Conservation (phyloP, 2,888 invertebrate species). For the Eustalomyia histrio region DNA sequence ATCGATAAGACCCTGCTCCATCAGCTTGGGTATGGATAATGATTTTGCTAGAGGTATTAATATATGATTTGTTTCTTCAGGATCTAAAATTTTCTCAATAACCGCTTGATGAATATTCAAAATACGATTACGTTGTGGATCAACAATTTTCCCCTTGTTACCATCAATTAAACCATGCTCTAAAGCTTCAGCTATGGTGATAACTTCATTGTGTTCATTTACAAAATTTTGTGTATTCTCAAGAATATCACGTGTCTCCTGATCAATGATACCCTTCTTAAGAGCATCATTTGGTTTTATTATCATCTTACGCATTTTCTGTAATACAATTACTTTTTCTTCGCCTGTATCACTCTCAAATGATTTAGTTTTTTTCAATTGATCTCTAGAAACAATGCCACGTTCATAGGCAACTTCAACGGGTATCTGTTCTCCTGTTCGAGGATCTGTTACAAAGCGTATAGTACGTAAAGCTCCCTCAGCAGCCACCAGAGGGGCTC, state of each 20-base stretch:
- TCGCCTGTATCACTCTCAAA: slow-evolving; percentile 81
- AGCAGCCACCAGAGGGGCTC: slow-evolving; percentile 87
- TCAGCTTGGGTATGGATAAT: slow-evolving; percentile 90
- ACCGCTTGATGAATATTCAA: slow-evolving; percentile 92
- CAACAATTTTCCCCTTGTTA: slow-evolving; percentile 87
- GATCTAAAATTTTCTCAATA: slow-evolving; percentile 89
- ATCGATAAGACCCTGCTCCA: slow-evolving; percentile 92
- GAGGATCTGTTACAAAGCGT: slow-evolving; percentile 87
- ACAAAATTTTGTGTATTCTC: slow-evolving; percentile 83
- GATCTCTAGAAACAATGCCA: slow-evolving; percentile 83
- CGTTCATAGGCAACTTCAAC: slow-evolving; percentile 89
- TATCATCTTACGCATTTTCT: slow-evolving; percentile 88
- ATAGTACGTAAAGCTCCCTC: slow-evolving; percentile 85
- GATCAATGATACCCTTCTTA: slow-evolving; percentile 88
- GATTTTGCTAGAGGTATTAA: slow-evolving; percentile 90
- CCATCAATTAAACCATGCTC: slow-evolving; percentile 86
- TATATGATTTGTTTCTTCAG: slow-evolving; percentile 86
- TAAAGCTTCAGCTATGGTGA: slow-evolving; percentile 89
- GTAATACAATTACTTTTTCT: slow-evolving; percentile 86
- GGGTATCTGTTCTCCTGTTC: slow-evolving; percentile 88
- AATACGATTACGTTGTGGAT: slow-evolving; percentile 89
- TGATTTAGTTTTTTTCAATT: slow-evolving; percentile 73
- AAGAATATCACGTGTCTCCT: slow-evolving; percentile 86
- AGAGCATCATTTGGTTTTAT: slow-evolving; percentile 88
- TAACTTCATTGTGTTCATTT: slow-evolving; percentile 82